Evolutionary conservation across 1,140 invertebrate species (phyloP), one percentile per base, ranked within the genome.

Genomic region (Matsumurasca onukii): DNA sequence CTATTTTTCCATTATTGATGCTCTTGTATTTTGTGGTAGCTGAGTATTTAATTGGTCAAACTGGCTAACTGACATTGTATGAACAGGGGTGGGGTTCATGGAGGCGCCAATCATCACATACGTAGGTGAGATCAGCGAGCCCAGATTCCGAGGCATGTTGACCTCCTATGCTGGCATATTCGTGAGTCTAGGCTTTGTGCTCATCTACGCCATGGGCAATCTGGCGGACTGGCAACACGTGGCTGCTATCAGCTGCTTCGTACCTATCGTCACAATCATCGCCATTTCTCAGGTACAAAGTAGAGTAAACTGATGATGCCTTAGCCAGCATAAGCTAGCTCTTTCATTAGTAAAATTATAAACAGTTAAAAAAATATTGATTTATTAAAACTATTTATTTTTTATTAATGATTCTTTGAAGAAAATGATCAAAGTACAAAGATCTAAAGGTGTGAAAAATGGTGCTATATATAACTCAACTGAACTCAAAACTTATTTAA

Each of bases 81-180:
- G n/a, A n/a, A n/a, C 55, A 68, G 82, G 83, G n/a, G 79, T 82
- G 17, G 83, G 84, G 0, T 79, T 85, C 15, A 82, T 84, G 81
- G 76, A 77, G 51, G 84, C 82, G 3, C 83, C 84, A 2, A 81
- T 83, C 22, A 79, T 82, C 61, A 80, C 83, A 0, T 85, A 85
- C 69, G 78, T 85, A 3, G 82, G 82, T 3, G 83, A 85, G 76
- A 82, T 85, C 3, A 81, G 80, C 78, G 83, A 80, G 76, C 76
- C 72, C 45, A 24, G 59, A 5, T 57, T 75, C 15, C 31, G 75
- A 15, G 74, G 75, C 9, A 72, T 66, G 1, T 68, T 76, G 20
- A 75, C 71, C 2, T 74, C 75, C 9, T 75, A 74, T 49, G 31
- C 71, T 17, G 71, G 59, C 25, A 51, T 72, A 0, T 69, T 70